phyloP scores from a whole-genome alignment of 2,888 invertebrate species.

The Dolomedes plantarius region DNA sequence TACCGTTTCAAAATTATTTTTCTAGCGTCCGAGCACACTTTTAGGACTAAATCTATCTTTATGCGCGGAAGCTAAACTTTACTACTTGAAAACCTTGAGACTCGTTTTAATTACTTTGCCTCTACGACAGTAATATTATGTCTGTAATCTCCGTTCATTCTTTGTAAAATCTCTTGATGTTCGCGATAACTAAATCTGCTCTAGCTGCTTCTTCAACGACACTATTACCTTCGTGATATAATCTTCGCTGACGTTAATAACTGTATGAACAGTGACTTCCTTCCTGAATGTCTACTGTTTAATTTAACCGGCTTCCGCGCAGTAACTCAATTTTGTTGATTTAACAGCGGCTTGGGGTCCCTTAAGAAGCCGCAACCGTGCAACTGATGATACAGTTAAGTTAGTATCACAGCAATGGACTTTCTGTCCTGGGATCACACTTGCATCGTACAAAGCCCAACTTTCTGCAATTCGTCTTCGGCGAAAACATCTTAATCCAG shows the following conservation, averaged over 20 bases:
- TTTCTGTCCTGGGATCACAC: slow-evolving; percentile 20
- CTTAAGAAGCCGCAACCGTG: slow-evolving; percentile 23
- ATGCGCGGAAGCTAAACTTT: no score
- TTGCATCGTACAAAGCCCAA: slow-evolving; percentile 29
- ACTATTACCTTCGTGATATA: no score
- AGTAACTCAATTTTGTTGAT: slow-evolving; percentile 47
- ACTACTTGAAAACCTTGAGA: no score
- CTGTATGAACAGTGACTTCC: not conserved
- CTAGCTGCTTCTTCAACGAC: slow-evolving; percentile 21
- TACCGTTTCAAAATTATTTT: no score
- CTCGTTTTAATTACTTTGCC: no score
- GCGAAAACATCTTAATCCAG: slow-evolving; percentile 54
- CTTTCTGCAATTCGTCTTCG: slow-evolving; percentile 55
- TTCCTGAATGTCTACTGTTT: slow-evolving; percentile 4
- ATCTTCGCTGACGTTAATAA: slow-evolving; percentile 30
- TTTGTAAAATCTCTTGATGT: slow-evolving; percentile 10
- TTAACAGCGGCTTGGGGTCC: slow-evolving; percentile 38
- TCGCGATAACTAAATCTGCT: slow-evolving; percentile 17
- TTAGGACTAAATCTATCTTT: no score
- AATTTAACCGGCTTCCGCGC: slow-evolving; percentile 32
- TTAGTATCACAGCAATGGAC: not conserved
- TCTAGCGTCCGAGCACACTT: no score
- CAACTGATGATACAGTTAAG: not conserved
- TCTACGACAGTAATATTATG: no score
- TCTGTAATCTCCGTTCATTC: no score